A percentile compares a stretch with the other conserved stretches of the same genome.
Conservation (phyloP, 2,113 vertebrate species). For the Spea multiplicata region DNA sequence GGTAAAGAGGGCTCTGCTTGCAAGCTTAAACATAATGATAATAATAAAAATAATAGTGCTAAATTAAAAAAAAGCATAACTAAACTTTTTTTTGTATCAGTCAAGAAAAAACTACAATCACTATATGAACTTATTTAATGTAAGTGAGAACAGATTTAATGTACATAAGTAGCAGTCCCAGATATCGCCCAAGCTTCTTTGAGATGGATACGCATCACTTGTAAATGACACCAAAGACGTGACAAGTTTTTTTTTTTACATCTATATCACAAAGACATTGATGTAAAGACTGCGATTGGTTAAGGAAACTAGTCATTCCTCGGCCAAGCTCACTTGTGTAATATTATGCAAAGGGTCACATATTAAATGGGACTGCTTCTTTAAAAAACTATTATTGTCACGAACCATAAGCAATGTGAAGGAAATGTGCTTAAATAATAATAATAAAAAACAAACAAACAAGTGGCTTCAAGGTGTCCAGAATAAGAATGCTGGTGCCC, state of each 20-base stretch:
- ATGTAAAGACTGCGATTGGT: not conserved
- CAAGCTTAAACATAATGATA: no score
- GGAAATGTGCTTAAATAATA: not conserved
- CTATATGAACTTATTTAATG: not conserved
- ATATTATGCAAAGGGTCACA: not conserved
- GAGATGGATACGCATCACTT: not conserved
- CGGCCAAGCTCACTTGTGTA: not conserved
- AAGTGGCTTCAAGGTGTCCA: not conserved
- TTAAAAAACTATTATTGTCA: not conserved
- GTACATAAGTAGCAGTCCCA: not conserved
- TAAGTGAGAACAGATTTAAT: not conserved
- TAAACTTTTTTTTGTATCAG: no score
- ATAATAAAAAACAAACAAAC: not conserved
- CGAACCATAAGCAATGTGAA: not conserved
- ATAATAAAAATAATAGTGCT: no score
- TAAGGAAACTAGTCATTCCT: not conserved
- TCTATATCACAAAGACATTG: not conserved
- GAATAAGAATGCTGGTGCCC: no score
- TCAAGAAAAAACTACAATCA: no score
- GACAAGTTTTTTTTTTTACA: not conserved
- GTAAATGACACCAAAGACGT: not conserved
- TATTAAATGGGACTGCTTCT: not conserved
- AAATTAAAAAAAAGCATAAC: no score
- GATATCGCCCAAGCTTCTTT: not conserved
- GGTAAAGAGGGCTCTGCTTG: no score